Evolutionary conservation across 2,797 vertebrate species (phyloP).

Genomic region (Crocidura indochinensis): DNA sequence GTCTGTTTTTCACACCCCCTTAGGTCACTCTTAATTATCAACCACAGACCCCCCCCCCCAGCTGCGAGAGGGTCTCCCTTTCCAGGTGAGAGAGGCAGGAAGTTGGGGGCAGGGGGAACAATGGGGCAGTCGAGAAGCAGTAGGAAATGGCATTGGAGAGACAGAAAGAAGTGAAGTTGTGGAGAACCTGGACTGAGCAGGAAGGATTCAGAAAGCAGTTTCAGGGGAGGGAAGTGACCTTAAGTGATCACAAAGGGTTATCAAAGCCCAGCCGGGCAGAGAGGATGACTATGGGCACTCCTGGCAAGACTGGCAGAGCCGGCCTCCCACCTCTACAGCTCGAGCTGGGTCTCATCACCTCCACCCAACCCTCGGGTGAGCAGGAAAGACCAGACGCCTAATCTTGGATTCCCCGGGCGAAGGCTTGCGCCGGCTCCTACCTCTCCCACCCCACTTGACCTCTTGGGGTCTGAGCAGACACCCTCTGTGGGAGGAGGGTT

Average conservation of each 20-base stretch:
- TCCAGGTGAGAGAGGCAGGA: no score
- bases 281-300: neutral
- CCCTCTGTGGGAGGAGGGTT: constrained; percentile 59
- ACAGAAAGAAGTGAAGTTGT: neutral
- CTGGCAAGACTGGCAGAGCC: neutral
- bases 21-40: no score
- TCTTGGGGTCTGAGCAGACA: constrained; percentile 56
- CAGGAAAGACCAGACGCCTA: constrained; percentile 30
- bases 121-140: neutral
- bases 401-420: neutral
- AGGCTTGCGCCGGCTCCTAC: neutral
- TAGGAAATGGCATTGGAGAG: neutral
- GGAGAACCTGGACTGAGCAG: neutral
- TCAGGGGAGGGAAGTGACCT: neutral
- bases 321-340: neutral
- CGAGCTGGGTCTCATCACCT: no score
- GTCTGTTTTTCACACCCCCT: no score
- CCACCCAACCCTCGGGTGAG: neutral
- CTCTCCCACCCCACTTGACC: constrained; percentile 39
- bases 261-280: neutral
- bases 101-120: no score
- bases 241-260: neutral
- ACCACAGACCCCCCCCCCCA: no score
- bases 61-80: no score
- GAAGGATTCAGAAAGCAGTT: neutral